phyloP scores from a whole-genome alignment of 1,140 invertebrate species.

The Hycleus phaleratus region DNA sequence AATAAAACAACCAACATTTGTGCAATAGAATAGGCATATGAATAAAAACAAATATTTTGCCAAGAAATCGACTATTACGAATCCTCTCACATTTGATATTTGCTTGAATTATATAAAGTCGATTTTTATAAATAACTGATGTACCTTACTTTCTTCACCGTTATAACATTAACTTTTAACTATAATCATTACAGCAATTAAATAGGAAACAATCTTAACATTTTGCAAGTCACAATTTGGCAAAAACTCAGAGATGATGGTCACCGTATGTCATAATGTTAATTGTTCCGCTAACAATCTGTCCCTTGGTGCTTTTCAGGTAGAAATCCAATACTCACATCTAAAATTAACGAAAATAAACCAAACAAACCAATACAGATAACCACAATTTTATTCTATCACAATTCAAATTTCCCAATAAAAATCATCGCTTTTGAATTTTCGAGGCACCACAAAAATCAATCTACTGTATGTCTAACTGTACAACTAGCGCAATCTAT shows the following conservation, averaged over 20 bases:
- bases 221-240: too few relatives aligned
- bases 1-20: neutral
- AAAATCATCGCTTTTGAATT: too few relatives aligned
- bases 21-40: conserved; percentile 6
- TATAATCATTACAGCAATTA: too few relatives aligned
- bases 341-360: too few relatives aligned
- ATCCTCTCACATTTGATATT: conserved; percentile 14
- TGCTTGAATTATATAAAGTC: conserved; percentile 3
- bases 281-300: conserved; percentile 17
- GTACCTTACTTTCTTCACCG: conserved; percentile 2
- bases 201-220: too few relatives aligned
- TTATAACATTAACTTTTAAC: too few relatives aligned
- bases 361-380: too few relatives aligned
- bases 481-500: too few relatives aligned
- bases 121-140: neutral
- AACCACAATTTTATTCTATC: too few relatives aligned
- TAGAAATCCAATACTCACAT: neutral
- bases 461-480: too few relatives aligned
- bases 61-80: conserved; percentile 5
- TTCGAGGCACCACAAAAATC: too few relatives aligned
- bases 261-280: conserved; percentile 13
- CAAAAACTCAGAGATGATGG: neutral
- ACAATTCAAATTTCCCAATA: too few relatives aligned
- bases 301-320: conserved; percentile 14
- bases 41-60: conserved; percentile 6